Conservation (phyloP, 2,888 invertebrate genomes). For the Drosophila prolongata region DNA sequence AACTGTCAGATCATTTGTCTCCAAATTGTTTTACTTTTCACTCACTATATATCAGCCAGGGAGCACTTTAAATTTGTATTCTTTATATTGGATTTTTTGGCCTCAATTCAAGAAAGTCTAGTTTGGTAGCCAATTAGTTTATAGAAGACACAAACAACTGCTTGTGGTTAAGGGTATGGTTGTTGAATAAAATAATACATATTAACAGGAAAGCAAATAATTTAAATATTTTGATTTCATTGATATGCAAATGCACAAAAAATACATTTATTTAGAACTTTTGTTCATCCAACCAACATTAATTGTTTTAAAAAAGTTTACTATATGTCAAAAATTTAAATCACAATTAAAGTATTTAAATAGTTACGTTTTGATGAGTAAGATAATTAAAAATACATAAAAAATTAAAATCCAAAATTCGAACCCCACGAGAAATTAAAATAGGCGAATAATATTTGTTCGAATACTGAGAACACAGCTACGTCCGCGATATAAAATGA, state of each 20-base stretch:
- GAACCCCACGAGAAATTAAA: conserved; percentile 5
- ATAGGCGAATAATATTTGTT: conserved; percentile 9
- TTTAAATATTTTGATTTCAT: too few relatives aligned
- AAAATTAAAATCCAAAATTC: neutral
- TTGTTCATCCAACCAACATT: too few relatives aligned
- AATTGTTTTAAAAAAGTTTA: too few relatives aligned
- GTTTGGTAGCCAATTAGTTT: neutral
- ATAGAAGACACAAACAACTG: neutral
- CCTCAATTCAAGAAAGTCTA: too few relatives aligned
- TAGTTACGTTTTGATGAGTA: neutral
- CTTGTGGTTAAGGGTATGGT: neutral
- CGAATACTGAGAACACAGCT: conserved; percentile 17
- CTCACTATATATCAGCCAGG: neutral
- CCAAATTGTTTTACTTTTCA: conserved; percentile 2
- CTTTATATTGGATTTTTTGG: too few relatives aligned
- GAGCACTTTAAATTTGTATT: neutral
- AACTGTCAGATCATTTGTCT: conserved; percentile 19
- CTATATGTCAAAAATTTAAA: too few relatives aligned
- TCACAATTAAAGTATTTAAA: too few relatives aligned
- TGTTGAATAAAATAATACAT: neutral
- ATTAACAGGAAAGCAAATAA: too few relatives aligned
- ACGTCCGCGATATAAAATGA: conserved; percentile 42
- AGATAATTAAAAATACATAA: neutral
- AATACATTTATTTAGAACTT: too few relatives aligned
- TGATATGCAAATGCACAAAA: too few relatives aligned